These are phyloP conservation scores for Actenoides lindsayi DNA, from an alignment of 2,113 vertebrate genomes.

Conservation along the genomic window DNA sequence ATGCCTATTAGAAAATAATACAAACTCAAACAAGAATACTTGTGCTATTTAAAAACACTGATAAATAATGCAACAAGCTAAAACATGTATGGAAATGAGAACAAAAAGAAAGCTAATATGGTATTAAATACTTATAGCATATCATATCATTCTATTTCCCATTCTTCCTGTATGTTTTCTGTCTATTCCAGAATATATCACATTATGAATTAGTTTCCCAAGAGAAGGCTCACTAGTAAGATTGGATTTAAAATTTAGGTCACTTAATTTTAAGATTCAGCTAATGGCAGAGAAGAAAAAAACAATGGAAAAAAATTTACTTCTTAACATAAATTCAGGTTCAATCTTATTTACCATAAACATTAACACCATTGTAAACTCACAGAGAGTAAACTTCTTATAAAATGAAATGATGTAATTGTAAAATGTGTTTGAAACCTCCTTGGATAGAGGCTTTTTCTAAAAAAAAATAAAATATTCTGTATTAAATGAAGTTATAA, in stretches of 20 bases:
- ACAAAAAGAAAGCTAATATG: neutral
- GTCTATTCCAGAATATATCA: neutral
- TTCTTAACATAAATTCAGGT: slow-evolving; percentile 59
- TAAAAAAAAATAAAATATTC: slow-evolving; percentile 39
- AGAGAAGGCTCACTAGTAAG: slow-evolving; percentile 58
- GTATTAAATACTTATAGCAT: neutral
- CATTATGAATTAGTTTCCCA: slow-evolving; percentile 53
- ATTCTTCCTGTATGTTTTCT: neutral
- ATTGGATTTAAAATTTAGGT: slow-evolving; percentile 55
- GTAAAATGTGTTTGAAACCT: slow-evolving; percentile 47
- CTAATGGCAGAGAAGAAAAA: neutral
- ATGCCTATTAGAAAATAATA: neutral
- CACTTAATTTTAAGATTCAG: slow-evolving; percentile 63
- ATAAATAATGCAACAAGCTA: neutral
- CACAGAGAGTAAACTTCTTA: slow-evolving; percentile 37
- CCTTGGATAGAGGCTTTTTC: slow-evolving; percentile 3
- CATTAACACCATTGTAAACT: slow-evolving; percentile 47
- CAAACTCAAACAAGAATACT: neutral
- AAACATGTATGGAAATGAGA: neutral
- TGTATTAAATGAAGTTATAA: slow-evolving; percentile 39
- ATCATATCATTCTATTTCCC: neutral
- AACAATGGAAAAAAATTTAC: neutral
- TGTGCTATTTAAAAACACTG: neutral
- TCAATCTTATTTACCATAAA: slow-evolving; percentile 45
- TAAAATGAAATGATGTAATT: slow-evolving; percentile 54